phyloP scores from a whole-genome alignment of 2,113 vertebrate genomes.

The Chamaetylas fuelleborni region DNA sequence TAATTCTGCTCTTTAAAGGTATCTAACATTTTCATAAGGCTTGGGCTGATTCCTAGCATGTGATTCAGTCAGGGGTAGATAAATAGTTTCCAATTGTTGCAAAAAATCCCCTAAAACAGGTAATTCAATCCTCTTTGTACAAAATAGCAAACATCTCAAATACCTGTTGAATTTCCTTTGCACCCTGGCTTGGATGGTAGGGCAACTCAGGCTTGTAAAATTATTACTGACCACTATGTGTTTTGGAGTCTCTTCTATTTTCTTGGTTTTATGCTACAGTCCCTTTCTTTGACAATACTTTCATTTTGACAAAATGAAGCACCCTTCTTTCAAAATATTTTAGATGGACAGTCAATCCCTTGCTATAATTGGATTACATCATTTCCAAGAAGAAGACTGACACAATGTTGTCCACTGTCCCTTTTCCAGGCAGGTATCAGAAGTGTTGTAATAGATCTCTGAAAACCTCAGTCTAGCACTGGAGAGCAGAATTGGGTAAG shows the following conservation, averaged over 20 bases:
- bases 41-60: background rate
- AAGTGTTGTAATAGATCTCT: background rate
- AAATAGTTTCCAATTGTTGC: background rate
- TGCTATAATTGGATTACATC: background rate
- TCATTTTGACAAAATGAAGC: background rate
- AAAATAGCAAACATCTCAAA: background rate
- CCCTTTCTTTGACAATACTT: background rate
- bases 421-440: background rate
- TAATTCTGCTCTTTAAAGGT: background rate
- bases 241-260: background rate
- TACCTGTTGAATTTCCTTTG: background rate
- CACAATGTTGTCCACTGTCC: background rate
- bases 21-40: background rate
- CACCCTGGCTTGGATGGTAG: background rate
- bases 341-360: background rate
- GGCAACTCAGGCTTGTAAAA: background rate
- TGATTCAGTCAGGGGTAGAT: background rate
- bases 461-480: background rate
- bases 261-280: background rate
- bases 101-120: background rate
- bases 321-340: background rate
- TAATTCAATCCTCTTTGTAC: background rate
- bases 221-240: background rate
- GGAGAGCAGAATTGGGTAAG: background rate
- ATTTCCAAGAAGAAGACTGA: background rate